Percentiles rank a stretch among this genome's conserved stretches.
These are phyloP conservation scores for Drosophila ironensis DNA, from an alignment of 1,140 invertebrate genomes.

Conservation along the genomic window DNA sequence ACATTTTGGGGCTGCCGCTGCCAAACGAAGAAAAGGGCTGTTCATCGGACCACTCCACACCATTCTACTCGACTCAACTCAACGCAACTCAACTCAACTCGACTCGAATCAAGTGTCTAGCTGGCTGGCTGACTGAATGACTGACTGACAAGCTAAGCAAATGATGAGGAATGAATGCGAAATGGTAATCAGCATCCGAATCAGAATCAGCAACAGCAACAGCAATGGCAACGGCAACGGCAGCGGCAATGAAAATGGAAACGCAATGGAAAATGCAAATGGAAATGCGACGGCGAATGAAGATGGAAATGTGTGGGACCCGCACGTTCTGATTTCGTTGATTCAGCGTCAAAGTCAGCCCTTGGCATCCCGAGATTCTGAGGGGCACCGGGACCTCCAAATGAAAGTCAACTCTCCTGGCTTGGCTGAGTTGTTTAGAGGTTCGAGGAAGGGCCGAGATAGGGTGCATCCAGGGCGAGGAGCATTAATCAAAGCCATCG, in stretches of 20 bases:
- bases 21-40: no score
- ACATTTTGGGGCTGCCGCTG: not conserved
- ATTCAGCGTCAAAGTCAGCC: slow-evolving; percentile 47
- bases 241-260: slow-evolving; percentile 69
- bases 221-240: slow-evolving; percentile 29
- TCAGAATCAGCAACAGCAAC: slow-evolving; percentile 44
- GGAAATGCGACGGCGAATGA: slow-evolving; percentile 10
- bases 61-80: slow-evolving; percentile 9
- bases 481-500: slow-evolving; percentile 74
- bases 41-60: no score
- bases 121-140: slow-evolving; percentile 27
- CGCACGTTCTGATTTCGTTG: slow-evolving; percentile 54
- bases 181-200: slow-evolving; percentile 68
- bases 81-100: not conserved
- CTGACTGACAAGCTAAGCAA: slow-evolving; percentile 74
- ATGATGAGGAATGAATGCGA: slow-evolving; percentile 78
- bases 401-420: slow-evolving; percentile 29
- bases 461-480: slow-evolving; percentile 19
- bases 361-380: not conserved
- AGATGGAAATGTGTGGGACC: slow-evolving; percentile 46
- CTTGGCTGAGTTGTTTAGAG: slow-evolving; percentile 34
- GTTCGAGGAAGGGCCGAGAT: slow-evolving; percentile 12
- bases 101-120: slow-evolving; percentile 1
- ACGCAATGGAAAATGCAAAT: slow-evolving; percentile 53
- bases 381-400: slow-evolving; percentile 1